A percentile compares a stretch with the other conserved stretches of the same genome.
Evolutionary conservation across 2,888 invertebrate genomes (phyloP).

Genomic region (Drosophila nigritarsus): DNA sequence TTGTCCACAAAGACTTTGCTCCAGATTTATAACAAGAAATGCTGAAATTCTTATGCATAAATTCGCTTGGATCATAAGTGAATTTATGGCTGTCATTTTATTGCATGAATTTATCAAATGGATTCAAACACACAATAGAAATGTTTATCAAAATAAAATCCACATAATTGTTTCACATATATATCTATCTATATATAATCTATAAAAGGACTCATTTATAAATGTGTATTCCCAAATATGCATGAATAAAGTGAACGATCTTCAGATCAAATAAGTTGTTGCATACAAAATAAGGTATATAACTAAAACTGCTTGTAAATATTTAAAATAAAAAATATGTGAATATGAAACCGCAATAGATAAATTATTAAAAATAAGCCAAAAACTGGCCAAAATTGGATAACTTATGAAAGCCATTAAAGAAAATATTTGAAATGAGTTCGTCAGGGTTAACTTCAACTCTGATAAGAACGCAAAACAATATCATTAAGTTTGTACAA

Average conservation of each 20-base stretch:
- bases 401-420: not conserved
- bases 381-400: not conserved
- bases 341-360: not conserved
- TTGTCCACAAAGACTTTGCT: not conserved
- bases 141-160: not conserved
- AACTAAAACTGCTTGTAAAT: not conserved
- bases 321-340: not conserved
- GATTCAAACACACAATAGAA: not conserved
- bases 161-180: not conserved
- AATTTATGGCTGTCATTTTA: not conserved
- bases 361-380: not conserved
- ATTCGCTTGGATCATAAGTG: not conserved
- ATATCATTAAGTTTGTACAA: not conserved
- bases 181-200: not conserved
- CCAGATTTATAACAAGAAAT: not conserved
- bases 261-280: not conserved
- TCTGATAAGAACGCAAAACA: not conserved
- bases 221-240: not conserved
- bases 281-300: not conserved
- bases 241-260: not conserved
- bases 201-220: not conserved
- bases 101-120: not conserved
- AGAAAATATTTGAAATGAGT: not conserved
- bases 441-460: not conserved
- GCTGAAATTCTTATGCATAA: not conserved